Evolutionary conservation across 2,888 invertebrate species (phyloP).

Genomic region (Ditylenchus weischeri): DNA sequence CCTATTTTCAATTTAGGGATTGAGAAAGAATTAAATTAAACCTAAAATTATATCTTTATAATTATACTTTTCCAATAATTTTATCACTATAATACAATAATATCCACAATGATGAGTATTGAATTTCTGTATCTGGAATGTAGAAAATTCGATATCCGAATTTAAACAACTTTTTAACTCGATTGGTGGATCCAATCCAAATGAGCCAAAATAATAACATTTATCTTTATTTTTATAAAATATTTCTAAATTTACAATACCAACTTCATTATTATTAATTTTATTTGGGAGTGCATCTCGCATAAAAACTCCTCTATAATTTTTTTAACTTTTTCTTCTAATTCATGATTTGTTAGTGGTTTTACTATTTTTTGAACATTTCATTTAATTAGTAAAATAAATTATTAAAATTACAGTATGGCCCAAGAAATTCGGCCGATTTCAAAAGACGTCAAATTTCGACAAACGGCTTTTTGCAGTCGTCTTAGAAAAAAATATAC

Average conservation of each 20-base stretch:
- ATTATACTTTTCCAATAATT: slow-evolving; percentile 7
- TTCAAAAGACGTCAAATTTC: too few relatives aligned
- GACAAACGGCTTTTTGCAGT: too few relatives aligned
- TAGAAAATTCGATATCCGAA: neutral
- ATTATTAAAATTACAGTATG: too few relatives aligned
- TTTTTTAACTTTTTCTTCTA: too few relatives aligned
- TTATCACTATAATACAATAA: neutral
- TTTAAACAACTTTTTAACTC: slow-evolving; percentile 2
- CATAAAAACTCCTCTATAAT: neutral
- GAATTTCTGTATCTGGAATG: neutral
- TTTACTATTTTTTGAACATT: too few relatives aligned
- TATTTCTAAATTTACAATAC: slow-evolving; percentile 9
- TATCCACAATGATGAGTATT: too few relatives aligned
- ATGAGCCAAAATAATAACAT: slow-evolving; percentile 8
- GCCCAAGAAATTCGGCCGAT: too few relatives aligned
- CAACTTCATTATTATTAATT: neutral
- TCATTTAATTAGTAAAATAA: too few relatives aligned
- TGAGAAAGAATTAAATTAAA: slow-evolving; percentile 7
- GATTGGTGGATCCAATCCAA: slow-evolving; percentile 9
- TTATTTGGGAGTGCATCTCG: slow-evolving; percentile 4
- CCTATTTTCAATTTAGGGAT: too few relatives aligned
- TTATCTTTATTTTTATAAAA: slow-evolving; percentile 6
- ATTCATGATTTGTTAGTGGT: too few relatives aligned
- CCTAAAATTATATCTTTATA: slow-evolving; percentile 11
- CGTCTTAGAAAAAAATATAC: too few relatives aligned